A percentile compares a stretch with the other conserved stretches of the same genome.
These are phyloP conservation scores for Atractosteus spatula DNA, from an alignment of 2,113 vertebrate genomes.

Conservation along the genomic window DNA sequence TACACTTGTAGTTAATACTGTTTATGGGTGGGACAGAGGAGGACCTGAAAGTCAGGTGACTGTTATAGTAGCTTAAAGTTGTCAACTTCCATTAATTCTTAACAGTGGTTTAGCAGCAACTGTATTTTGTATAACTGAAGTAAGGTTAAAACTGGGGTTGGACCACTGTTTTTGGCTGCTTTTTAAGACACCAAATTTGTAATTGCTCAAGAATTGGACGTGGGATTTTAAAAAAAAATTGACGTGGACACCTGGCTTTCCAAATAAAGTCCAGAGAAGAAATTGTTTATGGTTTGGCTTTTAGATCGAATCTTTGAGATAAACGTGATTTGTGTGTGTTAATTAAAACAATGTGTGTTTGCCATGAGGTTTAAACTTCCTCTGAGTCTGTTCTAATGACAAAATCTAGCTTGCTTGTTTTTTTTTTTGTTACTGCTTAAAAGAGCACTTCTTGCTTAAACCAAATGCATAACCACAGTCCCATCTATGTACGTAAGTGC, in stretches of 20 bases:
- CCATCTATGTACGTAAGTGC: conserved; percentile 13
- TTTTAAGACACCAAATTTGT: background rate
- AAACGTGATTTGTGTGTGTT: conserved; percentile 23
- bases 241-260: conserved; percentile 44
- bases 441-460: conserved; percentile 6
- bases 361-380: conserved; percentile 60
- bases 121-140: background rate
- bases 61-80: conserved; percentile 52
- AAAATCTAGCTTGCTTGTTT: conserved; percentile 52
- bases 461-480: conserved; percentile 11
- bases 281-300: conserved; percentile 41
- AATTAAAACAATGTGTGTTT: conserved; percentile 17
- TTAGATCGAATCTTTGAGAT: conserved; percentile 40
- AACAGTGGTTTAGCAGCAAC: background rate
- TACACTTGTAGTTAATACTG: conserved; percentile 35
- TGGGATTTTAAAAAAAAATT: conserved; percentile 6
- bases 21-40: conserved; percentile 64
- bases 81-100: conserved; percentile 3
- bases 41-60: conserved; percentile 87
- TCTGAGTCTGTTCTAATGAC: conserved; percentile 69
- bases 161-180: background rate
- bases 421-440: conserved; percentile 44
- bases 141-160: conserved; percentile 13
- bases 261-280: conserved; percentile 21
- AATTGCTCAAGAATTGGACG: conserved; percentile 13